These are phyloP conservation scores for Candoia aspera DNA, from an alignment of 2,113 vertebrate genomes.

Conservation along the genomic window DNA sequence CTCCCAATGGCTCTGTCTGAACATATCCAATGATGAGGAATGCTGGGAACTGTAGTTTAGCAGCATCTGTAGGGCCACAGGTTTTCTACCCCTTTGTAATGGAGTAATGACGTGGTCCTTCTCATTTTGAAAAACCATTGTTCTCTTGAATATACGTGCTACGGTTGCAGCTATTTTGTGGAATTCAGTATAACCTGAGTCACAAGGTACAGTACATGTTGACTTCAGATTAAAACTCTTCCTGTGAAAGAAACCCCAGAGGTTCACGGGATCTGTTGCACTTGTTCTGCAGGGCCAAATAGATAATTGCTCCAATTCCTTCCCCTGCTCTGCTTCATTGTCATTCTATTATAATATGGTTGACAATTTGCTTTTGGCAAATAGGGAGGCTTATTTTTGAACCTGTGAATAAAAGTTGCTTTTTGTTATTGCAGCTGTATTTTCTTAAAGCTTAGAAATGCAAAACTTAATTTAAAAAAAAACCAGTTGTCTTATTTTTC, in stretches of 20 bases:
- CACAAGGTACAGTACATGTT: not conserved
- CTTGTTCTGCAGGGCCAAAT: not conserved
- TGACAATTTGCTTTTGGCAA: constrained; percentile 56
- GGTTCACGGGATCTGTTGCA: not conserved
- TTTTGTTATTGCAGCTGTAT: not conserved
- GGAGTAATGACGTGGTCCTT: not conserved
- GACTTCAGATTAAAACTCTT: not conserved
- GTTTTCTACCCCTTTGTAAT: not conserved
- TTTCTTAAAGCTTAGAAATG: constrained; percentile 53
- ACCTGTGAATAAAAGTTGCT: constrained; percentile 20
- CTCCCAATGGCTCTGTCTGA: no score
- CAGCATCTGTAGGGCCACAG: no score
- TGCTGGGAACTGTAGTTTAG: not conserved
- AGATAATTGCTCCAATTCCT: not conserved
- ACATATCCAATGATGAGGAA: not conserved
- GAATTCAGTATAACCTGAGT: not conserved
- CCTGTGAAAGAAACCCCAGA: not conserved
- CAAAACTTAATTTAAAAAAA: constrained; percentile 18
- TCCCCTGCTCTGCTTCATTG: constrained; percentile 1
- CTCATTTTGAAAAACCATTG: not conserved
- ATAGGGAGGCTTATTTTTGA: constrained; percentile 48
- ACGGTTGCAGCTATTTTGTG: not conserved
- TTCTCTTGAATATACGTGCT: not conserved
- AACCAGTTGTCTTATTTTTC: not conserved
- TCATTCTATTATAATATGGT: constrained; percentile 40